A percentile compares a stretch with the other conserved stretches of the same genome.
Evolutionary conservation across 2,888 invertebrate species (phyloP).

Genomic region (Macrophya annulata): DNA sequence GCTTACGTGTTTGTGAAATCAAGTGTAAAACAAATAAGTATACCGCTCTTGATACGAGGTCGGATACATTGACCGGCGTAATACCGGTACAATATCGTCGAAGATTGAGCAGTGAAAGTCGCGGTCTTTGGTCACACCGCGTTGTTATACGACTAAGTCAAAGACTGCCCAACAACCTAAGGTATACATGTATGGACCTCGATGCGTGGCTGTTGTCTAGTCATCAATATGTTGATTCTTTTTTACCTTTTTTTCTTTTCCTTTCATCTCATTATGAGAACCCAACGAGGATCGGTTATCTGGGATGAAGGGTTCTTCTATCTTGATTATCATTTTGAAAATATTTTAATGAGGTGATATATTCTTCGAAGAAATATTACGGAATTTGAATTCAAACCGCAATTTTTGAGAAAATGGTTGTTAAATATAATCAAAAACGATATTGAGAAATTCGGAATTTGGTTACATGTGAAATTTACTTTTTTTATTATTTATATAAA

Average conservation of each 20-base stretch:
- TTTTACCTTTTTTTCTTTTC: background rate
- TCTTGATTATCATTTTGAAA: slow-evolving; percentile 26
- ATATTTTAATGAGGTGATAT: slow-evolving; percentile 15
- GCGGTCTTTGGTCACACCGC: slow-evolving; percentile 46
- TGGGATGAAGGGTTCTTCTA: background rate
- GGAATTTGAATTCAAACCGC: background rate
- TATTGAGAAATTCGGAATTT: slow-evolving; percentile 3
- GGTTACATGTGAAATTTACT: background rate
- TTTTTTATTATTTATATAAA: background rate
- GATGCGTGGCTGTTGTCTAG: slow-evolving; percentile 26
- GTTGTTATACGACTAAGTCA: slow-evolving; percentile 26
- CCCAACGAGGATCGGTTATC: slow-evolving; percentile 9
- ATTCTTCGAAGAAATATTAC: background rate
- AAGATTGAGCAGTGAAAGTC: slow-evolving; percentile 51
- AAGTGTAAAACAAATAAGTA: slow-evolving; percentile 38
- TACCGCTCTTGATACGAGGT: slow-evolving; percentile 40
- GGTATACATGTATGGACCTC: background rate
- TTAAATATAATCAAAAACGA: background rate
- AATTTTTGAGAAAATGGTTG: background rate
- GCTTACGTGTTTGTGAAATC: slow-evolving; percentile 42
- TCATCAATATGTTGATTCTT: slow-evolving; percentile 26
- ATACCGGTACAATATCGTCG: slow-evolving; percentile 49
- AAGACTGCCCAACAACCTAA: background rate
- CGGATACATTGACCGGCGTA: slow-evolving; percentile 51
- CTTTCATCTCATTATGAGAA: slow-evolving; percentile 15